Evolutionary conservation across 2,113 vertebrate genomes (phyloP), one percentile per base, ranked within the genome.

Genomic region (Vireo altiloquus): DNA sequence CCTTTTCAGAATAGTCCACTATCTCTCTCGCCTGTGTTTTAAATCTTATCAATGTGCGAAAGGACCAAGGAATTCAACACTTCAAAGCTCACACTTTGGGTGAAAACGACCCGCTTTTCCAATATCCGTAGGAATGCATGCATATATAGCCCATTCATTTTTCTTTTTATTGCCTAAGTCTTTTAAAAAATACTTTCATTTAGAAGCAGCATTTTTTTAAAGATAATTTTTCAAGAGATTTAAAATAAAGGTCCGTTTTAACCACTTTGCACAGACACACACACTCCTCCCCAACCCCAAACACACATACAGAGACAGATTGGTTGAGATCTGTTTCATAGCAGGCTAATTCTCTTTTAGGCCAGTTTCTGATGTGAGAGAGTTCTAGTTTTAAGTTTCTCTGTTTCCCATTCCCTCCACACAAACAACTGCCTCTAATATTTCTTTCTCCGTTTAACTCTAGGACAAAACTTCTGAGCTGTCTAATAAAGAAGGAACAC

Each of bases 61-160:
- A 70, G 15, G 22, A 68, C 35, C 50, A 54, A 71, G 42, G 66
- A 94, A 79, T 70, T 90, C 71, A 82, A 37, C 63, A 76, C 71
- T 91, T 95, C 79, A 56, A 89, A 92, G 50, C 19, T 88, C 68
- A 71, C 49, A 22, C 68, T 92, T 75, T 1, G n/a, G 30, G 76
- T 59, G 64, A 83, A 93, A 97, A 70, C 18, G 44, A 35, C 15
- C 24, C 8, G 0, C 21, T 87, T 88, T 85, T 82, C 59, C 83
- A 93, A 64, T 81, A 94, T 70, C 39, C 80, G 44, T 54, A 78
- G 89, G 82, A 95, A 94, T 90, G 69, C 64, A n/a, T 27, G 7
- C 7, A 13, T 82, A n/a, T 28, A 61, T 3, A 15, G 8, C 12
- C 74, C 8, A 15, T 85, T 83, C 82, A 0, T 52, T 56, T 78